Evolutionary conservation across 2,797 vertebrate species (phyloP), one percentile per base, ranked within the genome.

Genomic region (Typhlichthys eigenmanni): DNA sequence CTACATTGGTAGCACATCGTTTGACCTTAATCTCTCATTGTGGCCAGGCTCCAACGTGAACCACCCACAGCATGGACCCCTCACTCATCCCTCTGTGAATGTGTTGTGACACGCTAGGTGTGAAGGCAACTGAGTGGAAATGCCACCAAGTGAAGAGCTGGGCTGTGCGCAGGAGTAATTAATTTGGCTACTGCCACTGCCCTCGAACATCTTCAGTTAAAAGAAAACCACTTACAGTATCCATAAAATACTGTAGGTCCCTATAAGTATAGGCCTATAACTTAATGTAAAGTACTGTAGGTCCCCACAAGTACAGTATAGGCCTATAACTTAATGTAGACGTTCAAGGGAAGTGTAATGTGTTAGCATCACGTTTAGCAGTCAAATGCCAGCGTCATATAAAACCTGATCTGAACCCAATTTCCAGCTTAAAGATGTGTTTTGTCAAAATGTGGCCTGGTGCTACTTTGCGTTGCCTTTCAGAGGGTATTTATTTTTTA

Each of bases 401-500:
- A 10, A 55, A 2, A 60, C 45, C 14, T 8, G 17, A 51, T 66
- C 29, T 47, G 17, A 68, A 62, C n/a, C 64, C 46, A 62, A 12
- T 55, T 47, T 50, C 5, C n/a, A 60, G 19, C 24, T 16, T 47
- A 50, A 60, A 24, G 29, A 60, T 29, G 10, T 3, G 64, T 50
- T 49, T 43, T 16, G 32, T 52, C 34, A 38, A 55, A 46, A 65
- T 57, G 8, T 68, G 53, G n/a, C 59, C 56, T 17, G 6, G 13
- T 45, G 43, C 60, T 63, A 46, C 46, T 74, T 61, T 47, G 12
- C 51, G 53, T 29, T 60, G 60, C 29, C 48, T 66, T 77, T 16
- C 17, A 55, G 7, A 58, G 55, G 47, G 51, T 53, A 19, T 76
- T 85, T 24, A 24, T 24, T 24, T 24, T 81, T 63, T 68, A 69